A percentile compares a stretch with the other conserved stretches of the same genome.
Conservation (phyloP, 2,113 vertebrate genomes). For the Ginglymostoma cirratum region DNA sequence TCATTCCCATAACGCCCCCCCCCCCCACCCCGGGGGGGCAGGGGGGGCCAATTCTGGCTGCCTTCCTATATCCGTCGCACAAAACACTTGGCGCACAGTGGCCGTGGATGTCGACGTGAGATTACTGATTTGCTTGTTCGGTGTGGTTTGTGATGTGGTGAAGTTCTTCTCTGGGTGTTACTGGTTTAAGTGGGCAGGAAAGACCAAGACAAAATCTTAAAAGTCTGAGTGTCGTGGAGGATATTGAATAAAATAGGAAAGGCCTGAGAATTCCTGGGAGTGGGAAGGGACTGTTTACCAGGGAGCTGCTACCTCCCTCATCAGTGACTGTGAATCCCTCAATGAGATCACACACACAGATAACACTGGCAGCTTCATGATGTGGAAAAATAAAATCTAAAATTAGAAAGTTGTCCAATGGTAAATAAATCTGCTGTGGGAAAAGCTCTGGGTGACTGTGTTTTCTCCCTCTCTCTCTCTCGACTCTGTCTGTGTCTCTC, state of each 20-base stretch:
- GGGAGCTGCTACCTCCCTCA: neutral
- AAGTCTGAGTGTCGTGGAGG: neutral
- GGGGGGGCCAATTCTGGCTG: neutral
- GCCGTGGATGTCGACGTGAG: too few relatives aligned
- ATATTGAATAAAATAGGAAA: neutral
- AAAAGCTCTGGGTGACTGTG: neutral
- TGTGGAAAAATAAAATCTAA: slow-evolving; percentile 12
- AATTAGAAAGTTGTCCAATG: neutral
- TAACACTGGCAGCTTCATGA: neutral
- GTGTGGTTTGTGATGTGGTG: neutral
- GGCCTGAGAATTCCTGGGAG: neutral
- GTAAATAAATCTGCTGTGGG: slow-evolving; percentile 32
- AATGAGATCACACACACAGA: too few relatives aligned
- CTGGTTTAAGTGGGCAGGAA: neutral
- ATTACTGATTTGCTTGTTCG: neutral
- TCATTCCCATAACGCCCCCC: neutral
- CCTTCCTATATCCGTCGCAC: neutral
- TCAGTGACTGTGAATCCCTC: neutral
- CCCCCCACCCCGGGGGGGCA: too few relatives aligned
- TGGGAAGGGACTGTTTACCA: neutral
- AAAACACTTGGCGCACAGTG: neutral
- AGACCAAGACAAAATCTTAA: neutral
- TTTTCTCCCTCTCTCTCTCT: too few relatives aligned
- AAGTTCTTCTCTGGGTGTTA: neutral
- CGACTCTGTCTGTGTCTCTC: too few relatives aligned